phyloP scores from a whole-genome alignment of 2,113 vertebrate species.

The Rostratula benghalensis region DNA sequence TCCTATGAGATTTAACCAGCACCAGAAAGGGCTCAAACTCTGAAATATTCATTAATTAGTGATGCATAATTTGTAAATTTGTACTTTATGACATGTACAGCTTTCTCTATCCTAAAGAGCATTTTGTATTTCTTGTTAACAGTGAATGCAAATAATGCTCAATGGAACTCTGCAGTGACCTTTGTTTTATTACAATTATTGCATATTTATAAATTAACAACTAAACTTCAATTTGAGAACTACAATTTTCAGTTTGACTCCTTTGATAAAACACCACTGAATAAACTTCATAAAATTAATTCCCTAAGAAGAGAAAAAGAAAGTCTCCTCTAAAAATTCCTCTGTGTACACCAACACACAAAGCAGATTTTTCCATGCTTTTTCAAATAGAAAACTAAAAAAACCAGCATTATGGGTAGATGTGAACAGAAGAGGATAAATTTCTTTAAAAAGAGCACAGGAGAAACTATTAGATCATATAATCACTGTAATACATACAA shows the following conservation, averaged over 20 bases:
- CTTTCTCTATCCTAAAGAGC: conserved; percentile 31
- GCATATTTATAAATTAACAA: conserved; percentile 61
- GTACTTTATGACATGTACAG: conserved; percentile 40
- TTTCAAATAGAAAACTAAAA: conserved; percentile 38
- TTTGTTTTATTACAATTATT: conserved; percentile 68
- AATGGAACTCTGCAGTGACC: conserved; percentile 57
- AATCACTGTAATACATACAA: not conserved
- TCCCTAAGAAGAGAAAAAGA: conserved; percentile 48
- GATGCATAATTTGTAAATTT: conserved; percentile 54
- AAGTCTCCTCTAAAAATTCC: conserved; percentile 54
- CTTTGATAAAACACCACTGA: conserved; percentile 68
- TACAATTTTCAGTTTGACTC: conserved; percentile 58
- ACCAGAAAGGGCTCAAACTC: not conserved
- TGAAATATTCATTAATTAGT: conserved; percentile 39
- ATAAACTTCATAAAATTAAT: conserved; percentile 68
- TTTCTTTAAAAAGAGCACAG: not conserved
- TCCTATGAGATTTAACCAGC: conserved; percentile 4
- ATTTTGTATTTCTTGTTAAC: conserved; percentile 66
- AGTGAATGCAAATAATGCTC: conserved; percentile 65
- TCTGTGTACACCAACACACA: conserved; percentile 38
- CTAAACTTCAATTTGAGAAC: conserved; percentile 52
- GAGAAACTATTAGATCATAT: not conserved
- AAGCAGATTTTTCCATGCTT: conserved; percentile 25
- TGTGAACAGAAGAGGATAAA: conserved; percentile 5
- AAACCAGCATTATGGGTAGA: conserved; percentile 25